These are phyloP conservation scores for Alloscopus bannaensis DNA, from an alignment of 2,888 invertebrate species.

Conservation along the genomic window DNA sequence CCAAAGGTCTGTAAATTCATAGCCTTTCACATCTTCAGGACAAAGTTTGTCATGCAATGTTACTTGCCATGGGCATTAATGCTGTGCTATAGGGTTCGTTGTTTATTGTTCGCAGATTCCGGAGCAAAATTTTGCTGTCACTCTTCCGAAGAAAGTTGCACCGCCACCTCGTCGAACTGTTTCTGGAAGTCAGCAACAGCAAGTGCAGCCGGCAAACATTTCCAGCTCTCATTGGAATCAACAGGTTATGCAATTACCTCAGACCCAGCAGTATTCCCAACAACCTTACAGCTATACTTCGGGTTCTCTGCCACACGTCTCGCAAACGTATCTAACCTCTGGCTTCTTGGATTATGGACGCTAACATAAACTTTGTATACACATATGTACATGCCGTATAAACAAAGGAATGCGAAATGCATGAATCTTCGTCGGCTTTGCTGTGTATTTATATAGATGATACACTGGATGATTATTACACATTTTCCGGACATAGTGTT, in stretches of 20 bases:
- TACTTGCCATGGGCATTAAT: too few species aligned
- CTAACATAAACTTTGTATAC: background rate
- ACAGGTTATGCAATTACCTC: conserved; percentile 37
- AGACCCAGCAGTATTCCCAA: too few species aligned
- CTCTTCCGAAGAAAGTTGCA: conserved; percentile 19
- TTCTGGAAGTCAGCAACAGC: conserved; percentile 25
- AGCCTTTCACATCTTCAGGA: too few species aligned
- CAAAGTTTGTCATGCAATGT: too few species aligned
- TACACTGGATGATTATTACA: too few species aligned
- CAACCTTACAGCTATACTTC: conserved; percentile 45
- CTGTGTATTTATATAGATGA: too few species aligned
- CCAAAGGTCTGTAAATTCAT: conserved; percentile 61
- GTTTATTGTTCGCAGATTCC: conserved; percentile 29
- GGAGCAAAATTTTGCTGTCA: conserved; percentile 18
- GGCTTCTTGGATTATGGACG: conserved; percentile 47
- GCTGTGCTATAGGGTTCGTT: too few species aligned
- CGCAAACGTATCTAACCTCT: conserved; percentile 45
- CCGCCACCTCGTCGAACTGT: conserved; percentile 39
- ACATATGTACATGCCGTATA: background rate
- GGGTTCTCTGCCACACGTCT: conserved; percentile 6
- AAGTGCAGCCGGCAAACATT: background rate
- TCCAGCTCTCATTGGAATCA: conserved; percentile 38
- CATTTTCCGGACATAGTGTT: too few species aligned
- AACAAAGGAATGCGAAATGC: background rate
- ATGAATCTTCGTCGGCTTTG: too few species aligned